phyloP scores from a whole-genome alignment of 2,888 invertebrate genomes.

The Micropterix aruncella region DNA sequence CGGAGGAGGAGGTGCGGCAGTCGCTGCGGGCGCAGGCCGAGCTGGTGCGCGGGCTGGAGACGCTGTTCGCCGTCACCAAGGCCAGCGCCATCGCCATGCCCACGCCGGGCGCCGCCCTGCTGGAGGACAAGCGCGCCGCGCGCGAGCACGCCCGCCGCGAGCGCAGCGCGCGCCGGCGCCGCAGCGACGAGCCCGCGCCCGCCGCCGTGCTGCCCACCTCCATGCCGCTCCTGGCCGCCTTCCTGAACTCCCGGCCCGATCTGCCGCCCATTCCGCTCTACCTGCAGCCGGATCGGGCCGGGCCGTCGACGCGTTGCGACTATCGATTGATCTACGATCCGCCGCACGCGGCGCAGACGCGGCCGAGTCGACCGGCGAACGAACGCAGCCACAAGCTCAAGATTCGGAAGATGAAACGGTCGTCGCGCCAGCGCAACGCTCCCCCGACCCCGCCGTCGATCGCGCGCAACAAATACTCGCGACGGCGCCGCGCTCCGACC shows the following conservation, averaged over 20 bases:
- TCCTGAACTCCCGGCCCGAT: conserved; percentile 45
- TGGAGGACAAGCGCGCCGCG: conserved; percentile 25
- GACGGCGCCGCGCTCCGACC: neutral
- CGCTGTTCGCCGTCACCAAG: conserved; percentile 33
- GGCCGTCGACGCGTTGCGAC: conserved; percentile 17
- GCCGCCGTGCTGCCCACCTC: conserved; percentile 49
- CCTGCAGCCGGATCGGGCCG: conserved; percentile 22
- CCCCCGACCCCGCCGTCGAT: conserved; percentile 17
- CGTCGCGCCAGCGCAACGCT: conserved; percentile 34
- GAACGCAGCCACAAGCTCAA: conserved; percentile 35
- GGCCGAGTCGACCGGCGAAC: conserved; percentile 30
- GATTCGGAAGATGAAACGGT: conserved; percentile 40
- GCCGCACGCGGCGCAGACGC: conserved; percentile 13
- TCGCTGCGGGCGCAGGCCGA: conserved; percentile 40
- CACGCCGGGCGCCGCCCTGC: conserved; percentile 21
- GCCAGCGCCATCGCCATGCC: conserved; percentile 37
- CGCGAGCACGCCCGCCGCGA: conserved; percentile 32
- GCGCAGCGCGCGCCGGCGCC: conserved; percentile 32
- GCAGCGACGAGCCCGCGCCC: conserved; percentile 45
- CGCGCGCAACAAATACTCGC: conserved; percentile 1
- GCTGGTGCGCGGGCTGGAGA: conserved; percentile 40
- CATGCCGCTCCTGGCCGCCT: conserved; percentile 47
- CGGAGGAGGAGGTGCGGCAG: conserved; percentile 28
- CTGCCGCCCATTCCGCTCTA: conserved; percentile 29
- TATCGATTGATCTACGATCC: conserved; percentile 23